A percentile compares a stretch with the other conserved stretches of the same genome.
phyloP scores from a whole-genome alignment of 2,888 invertebrate genomes.

The Iselma pallidipennis region DNA sequence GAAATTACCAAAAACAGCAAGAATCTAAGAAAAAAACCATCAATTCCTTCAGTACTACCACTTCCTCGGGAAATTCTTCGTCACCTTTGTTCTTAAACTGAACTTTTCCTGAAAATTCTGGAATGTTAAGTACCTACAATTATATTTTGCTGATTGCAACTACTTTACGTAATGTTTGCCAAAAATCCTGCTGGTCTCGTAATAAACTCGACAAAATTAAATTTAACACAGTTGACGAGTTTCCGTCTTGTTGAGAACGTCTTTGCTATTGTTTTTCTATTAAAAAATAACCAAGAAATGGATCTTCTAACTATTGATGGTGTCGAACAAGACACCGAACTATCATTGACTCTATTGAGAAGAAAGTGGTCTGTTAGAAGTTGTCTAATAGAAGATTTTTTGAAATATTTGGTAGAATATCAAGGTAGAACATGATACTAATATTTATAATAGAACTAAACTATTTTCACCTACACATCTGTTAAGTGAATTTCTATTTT shows the following conservation, averaged over 20 bases:
- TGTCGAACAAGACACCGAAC: constrained; percentile 22
- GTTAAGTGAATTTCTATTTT: neutral
- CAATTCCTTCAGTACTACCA: too few species aligned
- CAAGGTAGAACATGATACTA: constrained; percentile 54
- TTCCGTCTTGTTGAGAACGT: neutral
- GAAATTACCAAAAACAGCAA: too few species aligned
- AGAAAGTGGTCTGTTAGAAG: constrained; percentile 46
- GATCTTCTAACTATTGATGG: neutral
- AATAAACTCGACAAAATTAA: neutral
- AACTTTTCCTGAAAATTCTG: too few species aligned
- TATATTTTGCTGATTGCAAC: neutral
- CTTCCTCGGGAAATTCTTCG: too few species aligned
- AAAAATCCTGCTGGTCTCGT: neutral
- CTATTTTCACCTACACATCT: neutral
- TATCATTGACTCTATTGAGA: constrained; percentile 41
- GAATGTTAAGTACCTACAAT: neutral
- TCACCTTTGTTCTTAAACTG: too few species aligned
- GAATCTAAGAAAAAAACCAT: too few species aligned
- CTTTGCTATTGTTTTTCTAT: neutral
- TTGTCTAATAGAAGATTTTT: constrained; percentile 55
- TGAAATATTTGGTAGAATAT: constrained; percentile 57
- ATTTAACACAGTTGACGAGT: neutral
- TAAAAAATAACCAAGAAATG: neutral
- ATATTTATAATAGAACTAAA: neutral
- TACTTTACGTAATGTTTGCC: neutral